phyloP scores from a whole-genome alignment of 2,113 vertebrate genomes.

The Hucho hucho region DNA sequence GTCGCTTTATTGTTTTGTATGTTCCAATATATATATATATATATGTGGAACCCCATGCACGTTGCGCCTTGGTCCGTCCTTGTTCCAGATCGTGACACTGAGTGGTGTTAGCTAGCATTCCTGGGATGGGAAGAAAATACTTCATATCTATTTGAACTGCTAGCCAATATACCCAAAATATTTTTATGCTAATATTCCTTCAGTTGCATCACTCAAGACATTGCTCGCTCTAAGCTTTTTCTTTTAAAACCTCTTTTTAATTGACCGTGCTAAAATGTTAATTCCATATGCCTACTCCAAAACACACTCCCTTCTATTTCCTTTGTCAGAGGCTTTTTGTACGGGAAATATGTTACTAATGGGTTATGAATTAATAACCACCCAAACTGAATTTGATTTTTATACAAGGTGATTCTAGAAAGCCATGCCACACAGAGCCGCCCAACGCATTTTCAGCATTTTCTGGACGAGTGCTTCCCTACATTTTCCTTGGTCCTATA shows the following conservation, averaged over 20 bases:
- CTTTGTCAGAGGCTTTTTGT: slow-evolving; percentile 74
- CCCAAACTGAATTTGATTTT: slow-evolving; percentile 73
- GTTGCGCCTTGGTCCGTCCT: no score
- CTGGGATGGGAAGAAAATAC: slow-evolving; percentile 46
- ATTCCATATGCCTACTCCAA: slow-evolving; percentile 60
- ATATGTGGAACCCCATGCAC: no score
- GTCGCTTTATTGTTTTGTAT: no score
- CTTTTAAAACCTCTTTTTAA: slow-evolving; percentile 66
- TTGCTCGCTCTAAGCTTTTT: slow-evolving; percentile 55
- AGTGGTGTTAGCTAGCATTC: slow-evolving; percentile 10
- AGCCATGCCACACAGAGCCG: slow-evolving; percentile 57
- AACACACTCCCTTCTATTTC: slow-evolving; percentile 53
- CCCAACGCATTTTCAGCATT: slow-evolving; percentile 65
- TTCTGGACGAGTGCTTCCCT: slow-evolving; percentile 68
- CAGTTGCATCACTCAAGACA: slow-evolving; percentile 66
- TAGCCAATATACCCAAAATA: slow-evolving; percentile 54
- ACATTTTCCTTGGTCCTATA: slow-evolving; percentile 56
- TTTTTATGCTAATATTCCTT: slow-evolving; percentile 61
- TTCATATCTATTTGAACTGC: slow-evolving; percentile 60
- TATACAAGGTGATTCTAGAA: slow-evolving; percentile 73
- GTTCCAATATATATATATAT: no score
- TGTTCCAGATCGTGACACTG: no score
- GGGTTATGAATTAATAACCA: slow-evolving; percentile 82
- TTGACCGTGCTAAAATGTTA: slow-evolving; percentile 70
- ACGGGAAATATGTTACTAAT: slow-evolving; percentile 78